Base-by-base conservation (phyloP, 2,888 invertebrate species). In the Ptycholaimellus sp. region DNA sequence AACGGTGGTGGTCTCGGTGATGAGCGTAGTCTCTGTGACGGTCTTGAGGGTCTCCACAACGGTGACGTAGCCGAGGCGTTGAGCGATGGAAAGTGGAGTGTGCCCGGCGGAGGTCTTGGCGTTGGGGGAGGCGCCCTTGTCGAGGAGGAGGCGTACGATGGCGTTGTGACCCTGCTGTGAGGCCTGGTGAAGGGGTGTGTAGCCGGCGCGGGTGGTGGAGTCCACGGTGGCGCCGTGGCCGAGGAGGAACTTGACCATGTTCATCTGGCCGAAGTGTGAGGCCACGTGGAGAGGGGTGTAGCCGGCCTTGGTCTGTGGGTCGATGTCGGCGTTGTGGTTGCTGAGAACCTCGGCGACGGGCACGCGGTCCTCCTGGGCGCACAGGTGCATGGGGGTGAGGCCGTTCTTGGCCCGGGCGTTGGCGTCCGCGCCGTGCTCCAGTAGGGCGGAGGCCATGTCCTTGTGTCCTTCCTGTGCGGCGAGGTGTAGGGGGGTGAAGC, bases 261-360 rank as follows among this genome's bases (percentile, higher is more conserved):
- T 81, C 35, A 76, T 71, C 58, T 87, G 93, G 0, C 96, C 96
- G 59, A 90, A 99, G 64, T 99, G 96, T 47, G 83, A 77, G 32
- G 96, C 96, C 30, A 93, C 83, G 64, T 99, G 96, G 14, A 99
- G 68, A 0, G 96, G 93, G n/a, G 93, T 93, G 63, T 93, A 99
- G 1, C 93, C 93, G 37, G 83, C 85, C 67, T 68, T 68, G 18
- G 68, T 69, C 44, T 62, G 60, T 5, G 64, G 59, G 50, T 68
- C 65, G 39, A 66, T 59, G 36, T 63, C 74, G 45, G 83, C 80
- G 13, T 76, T 76, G 62, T 82, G 78, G 28, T 81, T 81, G 29
- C 45, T 33, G 16, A 51, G 38, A 30, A 47, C 48, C 34, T 80
- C 75, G 1, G 90, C 96, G 13, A 93, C 93, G 37, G 79, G 74